Evolutionary conservation across 1,140 invertebrate species (phyloP).

Genomic region (Macrocentrus cingulum): DNA sequence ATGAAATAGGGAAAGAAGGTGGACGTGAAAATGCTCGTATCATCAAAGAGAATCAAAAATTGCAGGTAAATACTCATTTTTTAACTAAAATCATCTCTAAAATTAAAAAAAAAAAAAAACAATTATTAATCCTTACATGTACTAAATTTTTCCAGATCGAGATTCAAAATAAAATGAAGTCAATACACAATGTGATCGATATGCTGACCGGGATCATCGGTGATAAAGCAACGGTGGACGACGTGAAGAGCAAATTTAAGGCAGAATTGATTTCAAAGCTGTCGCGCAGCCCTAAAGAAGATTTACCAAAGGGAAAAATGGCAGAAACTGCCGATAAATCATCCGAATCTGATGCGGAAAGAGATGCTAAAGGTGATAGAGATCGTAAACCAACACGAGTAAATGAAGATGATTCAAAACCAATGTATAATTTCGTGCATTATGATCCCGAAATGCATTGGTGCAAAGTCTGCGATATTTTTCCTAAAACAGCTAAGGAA

Average conservation of each 20-base stretch:
- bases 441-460: conserved; percentile 87
- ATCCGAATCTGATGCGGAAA: conserved; percentile 45
- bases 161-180: conserved; percentile 80
- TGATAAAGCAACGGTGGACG: conserved; percentile 62
- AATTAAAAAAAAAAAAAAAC: too few species aligned
- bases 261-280: conserved; percentile 40
- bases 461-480: conserved; percentile 82
- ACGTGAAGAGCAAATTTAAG: conserved; percentile 52
- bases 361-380: conserved; percentile 51
- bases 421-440: conserved; percentile 75
- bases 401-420: conserved; percentile 42
- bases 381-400: conserved; percentile 39
- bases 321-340: conserved; percentile 46
- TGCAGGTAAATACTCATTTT: conserved; percentile 67
- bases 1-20: conserved; percentile 69
- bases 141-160: conserved; percentile 63
- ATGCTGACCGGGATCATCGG: conserved; percentile 80
- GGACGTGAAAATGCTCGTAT: conserved; percentile 69
- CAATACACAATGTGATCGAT: conserved; percentile 80
- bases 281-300: conserved; percentile 51
- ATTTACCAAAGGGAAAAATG: conserved; percentile 45
- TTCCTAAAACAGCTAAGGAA: conserved; percentile 81
- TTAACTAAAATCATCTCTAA: too few species aligned
- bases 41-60: conserved; percentile 76
- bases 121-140: neutral